A percentile compares a stretch with the other conserved stretches of the same genome.
Evolutionary conservation across 2,113 vertebrate species (phyloP).

Genomic region (Larimichthys crocea): DNA sequence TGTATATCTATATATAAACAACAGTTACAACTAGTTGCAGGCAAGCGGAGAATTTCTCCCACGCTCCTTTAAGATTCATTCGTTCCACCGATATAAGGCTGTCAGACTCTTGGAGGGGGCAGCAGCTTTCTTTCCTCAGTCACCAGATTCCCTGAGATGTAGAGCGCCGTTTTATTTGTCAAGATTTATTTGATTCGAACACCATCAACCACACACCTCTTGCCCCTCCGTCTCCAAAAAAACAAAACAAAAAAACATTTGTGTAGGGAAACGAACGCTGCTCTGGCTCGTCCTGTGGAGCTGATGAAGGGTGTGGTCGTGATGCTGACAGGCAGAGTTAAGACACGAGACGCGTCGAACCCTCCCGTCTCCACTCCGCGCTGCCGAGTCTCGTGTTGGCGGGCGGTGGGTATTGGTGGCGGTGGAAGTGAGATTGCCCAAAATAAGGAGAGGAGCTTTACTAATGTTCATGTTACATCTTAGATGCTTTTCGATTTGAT

Average conservation of each 20-base stretch:
- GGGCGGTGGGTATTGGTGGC: constrained; percentile 48
- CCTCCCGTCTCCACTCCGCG: constrained; percentile 23
- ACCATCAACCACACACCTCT: constrained; percentile 43
- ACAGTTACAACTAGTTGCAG: constrained; percentile 81
- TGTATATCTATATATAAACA: constrained; percentile 85
- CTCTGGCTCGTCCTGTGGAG: constrained; percentile 49
- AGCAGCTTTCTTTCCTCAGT: constrained; percentile 83
- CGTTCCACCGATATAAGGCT: constrained; percentile 75
- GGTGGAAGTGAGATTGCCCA: constrained; percentile 68
- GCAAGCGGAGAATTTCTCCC: constrained; percentile 74
- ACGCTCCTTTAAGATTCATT: constrained; percentile 67
- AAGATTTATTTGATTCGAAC: constrained; percentile 75
- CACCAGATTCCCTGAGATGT: constrained; percentile 88
- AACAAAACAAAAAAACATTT: background rate
- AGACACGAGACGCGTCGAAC: background rate
- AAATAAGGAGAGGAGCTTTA: constrained; percentile 65
- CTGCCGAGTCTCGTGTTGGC: constrained; percentile 63
- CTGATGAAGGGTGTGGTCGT: constrained; percentile 52
- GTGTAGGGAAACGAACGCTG: constrained; percentile 38
- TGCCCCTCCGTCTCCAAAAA: background rate
- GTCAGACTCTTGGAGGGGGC: constrained; percentile 78
- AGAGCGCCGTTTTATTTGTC: constrained; percentile 77
- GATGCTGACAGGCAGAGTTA: constrained; percentile 45
- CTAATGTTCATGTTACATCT: constrained; percentile 72
- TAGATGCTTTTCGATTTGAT: constrained; percentile 64